phyloP scores from a whole-genome alignment of 2,888 invertebrate species.

The Tineola bisselliella region DNA sequence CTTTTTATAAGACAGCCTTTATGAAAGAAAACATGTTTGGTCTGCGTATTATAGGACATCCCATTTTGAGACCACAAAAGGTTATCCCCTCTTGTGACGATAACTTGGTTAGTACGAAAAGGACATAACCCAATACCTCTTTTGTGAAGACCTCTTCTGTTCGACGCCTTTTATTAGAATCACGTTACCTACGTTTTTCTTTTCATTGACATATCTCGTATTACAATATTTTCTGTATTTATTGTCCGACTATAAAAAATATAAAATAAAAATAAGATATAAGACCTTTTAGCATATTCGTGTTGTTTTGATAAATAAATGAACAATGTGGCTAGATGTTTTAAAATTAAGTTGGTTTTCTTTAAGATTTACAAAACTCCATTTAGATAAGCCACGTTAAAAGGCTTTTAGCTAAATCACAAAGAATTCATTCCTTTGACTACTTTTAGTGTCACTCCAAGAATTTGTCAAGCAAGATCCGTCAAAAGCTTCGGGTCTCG shows the following conservation, averaged over 20 bases:
- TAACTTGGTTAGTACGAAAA: slow-evolving; percentile 15
- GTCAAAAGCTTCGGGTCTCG: background rate
- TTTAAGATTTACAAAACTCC: background rate
- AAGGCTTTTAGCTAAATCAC: slow-evolving; percentile 2
- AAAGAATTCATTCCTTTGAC: slow-evolving; percentile 8
- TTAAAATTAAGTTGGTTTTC: too few species aligned
- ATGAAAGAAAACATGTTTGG: slow-evolving; percentile 32
- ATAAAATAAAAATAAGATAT: too few species aligned
- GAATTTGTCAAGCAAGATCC: background rate
- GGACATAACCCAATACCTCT: slow-evolving; percentile 13
- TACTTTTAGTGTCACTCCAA: background rate
- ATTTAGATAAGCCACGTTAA: background rate
- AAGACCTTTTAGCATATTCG: too few species aligned
- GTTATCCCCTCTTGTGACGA: slow-evolving; percentile 20
- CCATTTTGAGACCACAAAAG: slow-evolving; percentile 30
- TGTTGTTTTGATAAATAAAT: background rate
- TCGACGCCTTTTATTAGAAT: background rate
- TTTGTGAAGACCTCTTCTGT: slow-evolving; percentile 13
- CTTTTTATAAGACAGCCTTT: slow-evolving; percentile 15
- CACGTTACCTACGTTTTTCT: background rate
- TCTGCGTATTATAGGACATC: slow-evolving; percentile 30
- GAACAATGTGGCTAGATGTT: background rate
- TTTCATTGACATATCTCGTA: background rate
- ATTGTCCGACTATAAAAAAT: background rate
- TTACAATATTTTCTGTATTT: background rate